A percentile compares a stretch with the other conserved stretches of the same genome.
Conservation (phyloP, 2,113 vertebrate species). For the Petrocephalus microphthalmus region DNA sequence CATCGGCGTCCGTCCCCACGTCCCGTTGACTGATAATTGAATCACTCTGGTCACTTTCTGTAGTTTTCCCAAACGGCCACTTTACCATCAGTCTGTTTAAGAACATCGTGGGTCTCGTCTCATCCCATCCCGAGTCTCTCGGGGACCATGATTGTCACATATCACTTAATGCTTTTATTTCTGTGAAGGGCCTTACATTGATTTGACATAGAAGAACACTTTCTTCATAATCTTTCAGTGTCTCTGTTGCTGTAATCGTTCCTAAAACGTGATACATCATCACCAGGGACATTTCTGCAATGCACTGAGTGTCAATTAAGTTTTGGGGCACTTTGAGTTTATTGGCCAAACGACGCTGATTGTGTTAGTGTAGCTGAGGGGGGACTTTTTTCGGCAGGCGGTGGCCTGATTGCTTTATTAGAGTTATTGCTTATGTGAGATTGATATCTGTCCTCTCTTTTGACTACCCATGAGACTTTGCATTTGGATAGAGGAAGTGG, state of each 20-base stretch:
- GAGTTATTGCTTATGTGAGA: background rate
- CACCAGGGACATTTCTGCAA: background rate
- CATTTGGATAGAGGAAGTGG: background rate
- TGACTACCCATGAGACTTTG: background rate
- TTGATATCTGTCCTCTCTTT: background rate
- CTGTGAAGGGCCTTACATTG: background rate
- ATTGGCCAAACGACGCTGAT: background rate
- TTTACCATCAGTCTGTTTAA: background rate
- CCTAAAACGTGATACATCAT: background rate
- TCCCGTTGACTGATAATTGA: background rate
- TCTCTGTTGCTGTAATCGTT: background rate
- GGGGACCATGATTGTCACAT: background rate
- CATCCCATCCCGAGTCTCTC: background rate
- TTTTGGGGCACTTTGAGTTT: background rate
- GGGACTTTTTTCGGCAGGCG: background rate
- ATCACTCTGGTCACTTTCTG: background rate
- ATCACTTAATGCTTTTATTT: background rate
- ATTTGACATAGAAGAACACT: background rate
- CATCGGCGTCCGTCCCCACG: background rate
- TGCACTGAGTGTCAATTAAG: background rate
- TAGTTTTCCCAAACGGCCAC: background rate
- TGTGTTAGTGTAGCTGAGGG: background rate
- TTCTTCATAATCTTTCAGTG: background rate
- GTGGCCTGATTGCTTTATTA: background rate
- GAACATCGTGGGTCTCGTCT: background rate